Evolutionary conservation across 2,888 invertebrate genomes (phyloP), one percentile per base, ranked within the genome.

Genomic region (Xanthorhoe designata): DNA sequence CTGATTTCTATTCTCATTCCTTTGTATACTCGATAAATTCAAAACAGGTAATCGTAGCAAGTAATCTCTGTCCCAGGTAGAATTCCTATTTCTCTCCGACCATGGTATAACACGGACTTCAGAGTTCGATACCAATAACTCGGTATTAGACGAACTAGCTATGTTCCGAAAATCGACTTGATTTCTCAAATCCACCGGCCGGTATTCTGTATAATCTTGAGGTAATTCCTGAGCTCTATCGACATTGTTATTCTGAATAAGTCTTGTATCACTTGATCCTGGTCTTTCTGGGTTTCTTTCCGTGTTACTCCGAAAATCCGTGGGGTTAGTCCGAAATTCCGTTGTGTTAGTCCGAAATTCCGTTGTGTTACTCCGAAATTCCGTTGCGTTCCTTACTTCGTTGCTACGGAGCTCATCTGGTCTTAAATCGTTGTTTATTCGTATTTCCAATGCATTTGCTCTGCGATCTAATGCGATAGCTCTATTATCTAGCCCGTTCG

Each of bases 11-110:
- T 19, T 50, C 51, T 61, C 35, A 50, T 42, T 59, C 4, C 80
- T 53, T 29, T 71, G 79, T 45, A 85, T 79, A 64, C 90, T 84
- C 18, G 88, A 83, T 0, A 88, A 64, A 61, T 91, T 89, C 58
- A 87, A 63, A 60, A 88, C 84, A 0, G 90, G 91, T 55, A 91
- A 73, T 15, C 90, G 72, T 0, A 90, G 57, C 0, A 90, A 85
- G 50, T 86, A 88, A 61, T 92, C 91, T 15, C 79, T 86, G 54
- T 90, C 90, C 74, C 86, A 81, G n/a, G n/a, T n/a, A 0, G 80
- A 45, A 17, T 1, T 63, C 8, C 89, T 75, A 0, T 79, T 73
- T 10, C 82, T 67, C 15, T 89, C 90, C 0, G 88, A 79, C 88
- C 87, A 87, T 0, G 90, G 89, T 13, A 89, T 84, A 0, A 87